A percentile compares a stretch with the other conserved stretches of the same genome.
These are phyloP conservation scores for Berghia stephanieae DNA, from an alignment of 1,140 invertebrate genomes.

Conservation along the genomic window DNA sequence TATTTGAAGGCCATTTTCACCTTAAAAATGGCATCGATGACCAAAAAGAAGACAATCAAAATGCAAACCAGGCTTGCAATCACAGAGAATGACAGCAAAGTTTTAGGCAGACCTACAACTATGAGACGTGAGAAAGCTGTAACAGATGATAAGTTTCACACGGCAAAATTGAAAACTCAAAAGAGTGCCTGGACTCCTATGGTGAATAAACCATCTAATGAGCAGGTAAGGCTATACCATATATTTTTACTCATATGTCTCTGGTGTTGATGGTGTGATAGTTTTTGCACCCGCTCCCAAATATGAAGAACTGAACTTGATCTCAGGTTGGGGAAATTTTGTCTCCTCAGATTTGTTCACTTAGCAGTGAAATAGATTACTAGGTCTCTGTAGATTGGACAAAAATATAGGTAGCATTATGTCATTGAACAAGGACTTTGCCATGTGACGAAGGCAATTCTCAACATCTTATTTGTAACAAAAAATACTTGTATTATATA, in stretches of 20 bases:
- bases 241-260: no score
- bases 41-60: constrained; percentile 34
- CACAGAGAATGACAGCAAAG: constrained; percentile 56
- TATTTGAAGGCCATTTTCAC: not conserved
- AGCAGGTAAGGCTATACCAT: constrained; percentile 58
- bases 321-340: no score
- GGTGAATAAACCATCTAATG: constrained; percentile 60
- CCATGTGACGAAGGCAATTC: no score
- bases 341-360: no score
- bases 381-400: no score
- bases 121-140: constrained; percentile 49
- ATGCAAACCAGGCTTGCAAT: constrained; percentile 40
- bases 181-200: constrained; percentile 66
- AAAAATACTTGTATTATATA: no score
- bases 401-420: no score
- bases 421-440: no score
- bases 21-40: not conserved
- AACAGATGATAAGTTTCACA: constrained; percentile 47
- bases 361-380: no score
- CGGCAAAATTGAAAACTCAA: constrained; percentile 58
- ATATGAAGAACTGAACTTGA: no score
- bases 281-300: no score
- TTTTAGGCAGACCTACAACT: constrained; percentile 54
- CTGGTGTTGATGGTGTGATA: not conserved
- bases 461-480: no score